Evolutionary conservation across 2,797 vertebrate genomes (phyloP).

Genomic region (Acrossocheilus fasciatus): DNA sequence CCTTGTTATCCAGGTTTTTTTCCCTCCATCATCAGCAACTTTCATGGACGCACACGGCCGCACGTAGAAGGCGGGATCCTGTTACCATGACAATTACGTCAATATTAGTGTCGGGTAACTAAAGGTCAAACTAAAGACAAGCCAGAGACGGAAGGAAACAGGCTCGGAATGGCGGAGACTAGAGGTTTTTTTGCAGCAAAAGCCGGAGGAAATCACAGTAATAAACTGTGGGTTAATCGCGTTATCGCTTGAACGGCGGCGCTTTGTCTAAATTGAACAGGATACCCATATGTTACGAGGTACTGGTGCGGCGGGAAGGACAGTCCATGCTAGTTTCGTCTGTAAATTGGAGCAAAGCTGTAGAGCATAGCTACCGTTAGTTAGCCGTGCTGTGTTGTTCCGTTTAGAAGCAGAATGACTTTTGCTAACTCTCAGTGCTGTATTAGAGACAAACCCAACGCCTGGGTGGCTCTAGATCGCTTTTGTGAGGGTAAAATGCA

Average conservation of each 20-base stretch:
- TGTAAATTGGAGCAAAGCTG: constrained; percentile 48
- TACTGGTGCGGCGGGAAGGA: constrained; percentile 57
- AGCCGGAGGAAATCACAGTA: constrained; percentile 50
- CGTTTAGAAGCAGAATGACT: constrained; percentile 45
- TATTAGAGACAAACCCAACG: neutral
- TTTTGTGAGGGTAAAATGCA: constrained; percentile 16
- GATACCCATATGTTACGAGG: constrained; percentile 32
- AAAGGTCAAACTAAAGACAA: constrained; percentile 75
- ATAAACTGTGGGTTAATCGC: constrained; percentile 40
- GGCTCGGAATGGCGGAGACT: constrained; percentile 67
- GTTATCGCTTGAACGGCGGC: constrained; percentile 25
- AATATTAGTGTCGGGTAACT: constrained; percentile 73
- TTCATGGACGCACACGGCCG: constrained; percentile 57
- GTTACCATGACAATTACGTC: constrained; percentile 74
- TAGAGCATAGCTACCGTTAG: constrained; percentile 59
- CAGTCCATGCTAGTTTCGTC: constrained; percentile 45
- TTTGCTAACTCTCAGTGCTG: constrained; percentile 25
- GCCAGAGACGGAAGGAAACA: constrained; percentile 69
- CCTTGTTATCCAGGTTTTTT: constrained; percentile 43
- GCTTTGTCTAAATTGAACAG: constrained; percentile 46
- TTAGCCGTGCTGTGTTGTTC: constrained; percentile 51
- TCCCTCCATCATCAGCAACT: constrained; percentile 52
- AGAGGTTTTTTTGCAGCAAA: constrained; percentile 49
- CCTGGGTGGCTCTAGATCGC: neutral
- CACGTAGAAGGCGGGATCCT: constrained; percentile 65